Percentiles rank a stretch among this genome's conserved stretches.
phyloP scores from a whole-genome alignment of 1,140 invertebrate genomes.

The Tetramorium alpestre region DNA sequence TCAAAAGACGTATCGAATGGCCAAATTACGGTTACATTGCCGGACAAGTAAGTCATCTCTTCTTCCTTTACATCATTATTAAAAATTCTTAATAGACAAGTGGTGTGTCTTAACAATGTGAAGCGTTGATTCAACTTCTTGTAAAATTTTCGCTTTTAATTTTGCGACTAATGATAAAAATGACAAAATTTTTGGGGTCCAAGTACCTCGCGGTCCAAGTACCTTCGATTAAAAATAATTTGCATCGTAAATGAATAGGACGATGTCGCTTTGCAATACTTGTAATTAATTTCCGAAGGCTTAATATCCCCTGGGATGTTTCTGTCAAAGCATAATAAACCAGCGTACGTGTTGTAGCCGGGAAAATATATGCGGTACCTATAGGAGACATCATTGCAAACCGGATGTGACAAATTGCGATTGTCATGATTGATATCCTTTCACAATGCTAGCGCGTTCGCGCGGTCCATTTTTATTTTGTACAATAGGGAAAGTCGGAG shows the following conservation, averaged over 20 bases:
- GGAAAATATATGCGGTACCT: slow-evolving; percentile 45
- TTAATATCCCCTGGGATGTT: slow-evolving; percentile 33
- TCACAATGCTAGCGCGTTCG: slow-evolving; percentile 52
- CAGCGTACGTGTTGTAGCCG: background rate
- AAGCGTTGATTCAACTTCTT: background rate
- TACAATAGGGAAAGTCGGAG: slow-evolving; percentile 23
- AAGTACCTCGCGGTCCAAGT: background rate
- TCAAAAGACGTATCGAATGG: slow-evolving; percentile 81
- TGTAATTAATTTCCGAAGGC: slow-evolving; percentile 49
- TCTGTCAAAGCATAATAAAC: slow-evolving; percentile 34
- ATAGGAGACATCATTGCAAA: slow-evolving; percentile 53
- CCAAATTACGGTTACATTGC: slow-evolving; percentile 83
- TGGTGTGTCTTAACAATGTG: background rate
- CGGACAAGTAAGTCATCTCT: slow-evolving; percentile 80
- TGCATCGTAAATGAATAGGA: too few relatives aligned
- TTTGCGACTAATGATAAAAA: background rate
- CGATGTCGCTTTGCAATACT: background rate
- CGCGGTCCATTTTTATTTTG: slow-evolving; percentile 50
- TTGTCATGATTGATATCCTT: slow-evolving; percentile 77
- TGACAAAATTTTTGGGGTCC: background rate
- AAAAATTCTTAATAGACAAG: background rate
- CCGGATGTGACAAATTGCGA: slow-evolving; percentile 73
- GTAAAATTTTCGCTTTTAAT: background rate
- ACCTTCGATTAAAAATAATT: slow-evolving; percentile 26
- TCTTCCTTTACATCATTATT: background rate